These are phyloP conservation scores for Chiridota heheva DNA, from an alignment of 35 echinoderm and acorn worm genomes.

Conservation along the genomic window DNA sequence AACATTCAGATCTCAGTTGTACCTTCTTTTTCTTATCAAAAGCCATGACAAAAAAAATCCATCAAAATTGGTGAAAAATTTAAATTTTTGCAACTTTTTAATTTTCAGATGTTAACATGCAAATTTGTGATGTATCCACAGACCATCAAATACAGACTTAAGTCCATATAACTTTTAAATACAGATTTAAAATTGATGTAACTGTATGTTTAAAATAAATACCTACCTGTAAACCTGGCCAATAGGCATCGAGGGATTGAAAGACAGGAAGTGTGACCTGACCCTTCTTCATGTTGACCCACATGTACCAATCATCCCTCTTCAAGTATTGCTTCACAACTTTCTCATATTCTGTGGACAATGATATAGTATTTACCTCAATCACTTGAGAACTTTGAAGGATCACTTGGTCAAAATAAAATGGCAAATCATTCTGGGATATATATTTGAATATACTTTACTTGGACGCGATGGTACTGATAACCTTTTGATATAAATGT, in stretches of 20 bases:
- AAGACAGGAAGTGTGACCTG: constrained; percentile 84
- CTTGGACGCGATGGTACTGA: too few relatives aligned
- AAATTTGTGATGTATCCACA: not conserved
- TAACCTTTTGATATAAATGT: too few relatives aligned
- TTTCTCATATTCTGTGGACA: constrained; percentile 77
- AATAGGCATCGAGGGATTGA: constrained; percentile 93
- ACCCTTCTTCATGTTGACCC: constrained; percentile 99
- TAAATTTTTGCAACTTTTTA: too few relatives aligned
- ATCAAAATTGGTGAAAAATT: too few relatives aligned
- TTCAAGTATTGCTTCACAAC: constrained; percentile 68
- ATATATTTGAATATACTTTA: too few relatives aligned
- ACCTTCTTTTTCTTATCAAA: too few relatives aligned
- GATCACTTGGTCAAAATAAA: too few relatives aligned
- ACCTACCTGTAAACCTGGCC: constrained; percentile 95
- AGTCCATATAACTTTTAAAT: not conserved
- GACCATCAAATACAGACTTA: not conserved
- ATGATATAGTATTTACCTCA: not conserved
- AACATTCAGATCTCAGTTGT: too few relatives aligned
- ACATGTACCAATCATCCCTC: constrained; percentile 98
- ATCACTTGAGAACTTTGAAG: not conserved
- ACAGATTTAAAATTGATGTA: not conserved
- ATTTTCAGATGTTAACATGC: too few relatives aligned
- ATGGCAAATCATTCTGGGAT: too few relatives aligned
- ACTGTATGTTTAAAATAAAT: too few relatives aligned
- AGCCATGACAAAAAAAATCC: too few relatives aligned